These are phyloP conservation scores for Choristoneura fumiferana DNA, from an alignment of 1,140 invertebrate species.

Conservation along the genomic window DNA sequence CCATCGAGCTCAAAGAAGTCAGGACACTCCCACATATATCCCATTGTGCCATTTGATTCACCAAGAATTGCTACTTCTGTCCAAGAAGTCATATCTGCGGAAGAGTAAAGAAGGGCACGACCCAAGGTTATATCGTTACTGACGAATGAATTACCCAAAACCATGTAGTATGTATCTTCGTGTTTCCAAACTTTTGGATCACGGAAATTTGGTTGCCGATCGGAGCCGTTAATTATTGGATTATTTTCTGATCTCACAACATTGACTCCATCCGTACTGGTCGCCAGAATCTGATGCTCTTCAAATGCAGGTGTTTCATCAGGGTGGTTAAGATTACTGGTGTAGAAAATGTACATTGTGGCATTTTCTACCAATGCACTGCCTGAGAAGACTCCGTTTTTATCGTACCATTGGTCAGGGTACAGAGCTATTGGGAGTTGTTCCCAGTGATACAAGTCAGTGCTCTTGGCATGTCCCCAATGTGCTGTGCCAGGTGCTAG, in stretches of 20 bases:
- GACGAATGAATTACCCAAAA: slow-evolving; percentile 55
- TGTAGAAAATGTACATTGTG: slow-evolving; percentile 62
- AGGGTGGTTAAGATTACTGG: slow-evolving; percentile 50
- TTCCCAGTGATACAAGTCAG: slow-evolving; percentile 61
- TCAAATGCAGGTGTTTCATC: slow-evolving; percentile 37
- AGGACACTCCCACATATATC: slow-evolving; percentile 68
- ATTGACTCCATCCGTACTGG: slow-evolving; percentile 46
- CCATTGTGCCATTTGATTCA: slow-evolving; percentile 52
- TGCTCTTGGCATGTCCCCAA: slow-evolving; percentile 66
- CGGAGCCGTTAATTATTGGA: slow-evolving; percentile 46
- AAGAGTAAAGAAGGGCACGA: slow-evolving; percentile 52
- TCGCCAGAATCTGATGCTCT: slow-evolving; percentile 53
- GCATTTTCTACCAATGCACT: slow-evolving; percentile 57
- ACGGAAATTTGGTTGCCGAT: slow-evolving; percentile 53
- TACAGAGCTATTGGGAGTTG: slow-evolving; percentile 59
- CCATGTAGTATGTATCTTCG: slow-evolving; percentile 55
- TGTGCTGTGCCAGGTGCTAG: slow-evolving; percentile 42
- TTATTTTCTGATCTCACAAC: slow-evolving; percentile 51
- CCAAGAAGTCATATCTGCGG: slow-evolving; percentile 56
- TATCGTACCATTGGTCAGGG: slow-evolving; percentile 55
- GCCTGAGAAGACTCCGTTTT: slow-evolving; percentile 62
- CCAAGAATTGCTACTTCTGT: slow-evolving; percentile 43
- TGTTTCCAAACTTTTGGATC: slow-evolving; percentile 73
- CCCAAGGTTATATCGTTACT: slow-evolving; percentile 42
- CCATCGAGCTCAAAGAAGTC: slow-evolving; percentile 32